A percentile compares a stretch with the other conserved stretches of the same genome.
Evolutionary conservation across 2,888 invertebrate genomes (phyloP).

Genomic region (Rotaria socialis): DNA sequence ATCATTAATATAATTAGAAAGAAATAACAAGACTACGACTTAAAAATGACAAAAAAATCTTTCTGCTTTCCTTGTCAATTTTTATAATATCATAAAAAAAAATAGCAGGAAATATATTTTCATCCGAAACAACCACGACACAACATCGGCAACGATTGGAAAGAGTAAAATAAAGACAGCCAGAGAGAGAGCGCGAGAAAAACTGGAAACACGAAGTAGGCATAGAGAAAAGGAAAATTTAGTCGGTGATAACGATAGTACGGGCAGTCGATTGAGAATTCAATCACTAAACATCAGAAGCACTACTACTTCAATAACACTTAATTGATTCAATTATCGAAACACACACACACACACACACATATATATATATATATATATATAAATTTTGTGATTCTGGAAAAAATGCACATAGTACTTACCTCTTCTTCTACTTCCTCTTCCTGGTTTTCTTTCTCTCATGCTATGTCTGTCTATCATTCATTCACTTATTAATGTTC

Average conservation of each 20-base stretch:
- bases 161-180: neutral
- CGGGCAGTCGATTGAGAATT: neutral
- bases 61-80: neutral
- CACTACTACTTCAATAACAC: neutral
- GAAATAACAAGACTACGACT: neutral
- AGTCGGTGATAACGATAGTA: neutral
- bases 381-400: neutral
- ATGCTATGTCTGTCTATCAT: neutral
- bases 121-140: neutral
- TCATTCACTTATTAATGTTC: neutral
- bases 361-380: neutral
- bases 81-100: neutral
- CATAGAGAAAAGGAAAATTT: neutral
- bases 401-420: neutral
- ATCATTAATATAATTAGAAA: neutral
- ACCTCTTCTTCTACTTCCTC: neutral
- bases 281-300: constrained; percentile 1
- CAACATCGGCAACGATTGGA: neutral
- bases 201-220: neutral
- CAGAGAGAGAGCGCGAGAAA: too few species aligned
- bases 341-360: neutral
- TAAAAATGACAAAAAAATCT: neutral
- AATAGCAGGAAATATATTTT: neutral
- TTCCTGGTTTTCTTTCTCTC: neutral
- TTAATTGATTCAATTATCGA: neutral